These are phyloP conservation scores for Phorcus lineatus DNA, from an alignment of 2,888 invertebrate genomes.

Conservation along the genomic window DNA sequence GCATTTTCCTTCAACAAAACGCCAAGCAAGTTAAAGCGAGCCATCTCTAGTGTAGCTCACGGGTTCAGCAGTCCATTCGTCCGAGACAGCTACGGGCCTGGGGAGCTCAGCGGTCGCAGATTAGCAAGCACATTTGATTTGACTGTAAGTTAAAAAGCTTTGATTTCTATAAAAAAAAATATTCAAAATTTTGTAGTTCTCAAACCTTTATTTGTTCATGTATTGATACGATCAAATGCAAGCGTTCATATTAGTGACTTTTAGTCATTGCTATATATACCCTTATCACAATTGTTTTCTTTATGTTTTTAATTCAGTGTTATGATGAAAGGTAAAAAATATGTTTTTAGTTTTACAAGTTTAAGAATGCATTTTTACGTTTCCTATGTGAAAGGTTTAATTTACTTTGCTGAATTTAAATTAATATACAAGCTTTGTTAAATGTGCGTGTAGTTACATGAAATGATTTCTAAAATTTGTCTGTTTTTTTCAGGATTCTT, in stretches of 20 bases:
- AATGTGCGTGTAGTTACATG: too few relatives aligned
- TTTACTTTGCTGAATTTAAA: too few relatives aligned
- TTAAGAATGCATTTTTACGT: too few relatives aligned
- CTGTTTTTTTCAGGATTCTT: conserved; percentile 49
- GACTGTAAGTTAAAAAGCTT: conserved; percentile 49
- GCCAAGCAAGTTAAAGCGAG: conserved; percentile 88
- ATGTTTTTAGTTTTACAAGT: too few relatives aligned
- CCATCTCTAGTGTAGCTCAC: conserved; percentile 84
- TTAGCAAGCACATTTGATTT: conserved; percentile 67
- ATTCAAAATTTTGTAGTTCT: neutral
- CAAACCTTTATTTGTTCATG: neutral
- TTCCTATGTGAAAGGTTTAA: too few relatives aligned
- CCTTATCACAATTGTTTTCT: too few relatives aligned
- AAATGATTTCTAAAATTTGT: too few relatives aligned
- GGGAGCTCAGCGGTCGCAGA: conserved; percentile 51
- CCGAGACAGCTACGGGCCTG: conserved; percentile 48
- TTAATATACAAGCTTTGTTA: too few relatives aligned
- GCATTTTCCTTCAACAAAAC: conserved; percentile 97
- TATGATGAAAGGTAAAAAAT: too few relatives aligned
- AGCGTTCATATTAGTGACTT: too few relatives aligned
- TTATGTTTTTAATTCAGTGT: too few relatives aligned
- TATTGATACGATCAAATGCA: neutral
- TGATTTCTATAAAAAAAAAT: neutral
- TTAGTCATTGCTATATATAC: too few relatives aligned
- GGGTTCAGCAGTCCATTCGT: conserved; percentile 63